These are phyloP conservation scores for Myotis brandtii DNA, from an alignment of 2,113 vertebrate genomes.

Conservation along the genomic window DNA sequence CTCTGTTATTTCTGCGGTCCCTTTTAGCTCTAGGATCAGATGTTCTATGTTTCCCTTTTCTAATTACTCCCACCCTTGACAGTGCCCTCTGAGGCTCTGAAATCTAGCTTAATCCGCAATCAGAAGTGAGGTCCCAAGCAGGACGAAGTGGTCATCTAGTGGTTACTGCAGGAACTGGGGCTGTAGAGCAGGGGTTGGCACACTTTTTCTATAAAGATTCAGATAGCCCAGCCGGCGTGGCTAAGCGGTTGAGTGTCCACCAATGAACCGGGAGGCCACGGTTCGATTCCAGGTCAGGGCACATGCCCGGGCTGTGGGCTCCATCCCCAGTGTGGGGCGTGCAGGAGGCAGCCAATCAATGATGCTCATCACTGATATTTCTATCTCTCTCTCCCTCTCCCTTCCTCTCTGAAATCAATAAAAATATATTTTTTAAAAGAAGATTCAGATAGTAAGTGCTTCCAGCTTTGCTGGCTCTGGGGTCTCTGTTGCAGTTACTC, in stretches of 20 bases:
- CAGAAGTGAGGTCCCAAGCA: background rate
- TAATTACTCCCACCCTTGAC: background rate
- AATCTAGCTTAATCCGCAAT: background rate
- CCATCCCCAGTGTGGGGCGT: no score
- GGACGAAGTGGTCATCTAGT: background rate
- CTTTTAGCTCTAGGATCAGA: background rate
- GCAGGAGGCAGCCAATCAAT: no score
- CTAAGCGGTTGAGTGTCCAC: no score
- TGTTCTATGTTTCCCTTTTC: background rate
- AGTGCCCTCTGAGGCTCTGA: background rate
- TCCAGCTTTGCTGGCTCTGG: no score
- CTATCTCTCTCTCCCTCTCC: no score
- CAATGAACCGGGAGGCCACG: no score
- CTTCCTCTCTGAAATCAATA: no score
- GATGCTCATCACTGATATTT: no score
- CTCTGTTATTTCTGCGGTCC: background rate
- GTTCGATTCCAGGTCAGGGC: no score
- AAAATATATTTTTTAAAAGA: no score
- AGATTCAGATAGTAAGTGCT: no score
- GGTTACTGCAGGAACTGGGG: background rate
- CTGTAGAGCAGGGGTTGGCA: background rate
- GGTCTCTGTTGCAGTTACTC: background rate
- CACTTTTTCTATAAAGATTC: background rate
- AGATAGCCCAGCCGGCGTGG: background rate
- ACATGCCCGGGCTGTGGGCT: no score